Conservation (phyloP, 2,797 vertebrate species). For the Phoebastria nigripes region DNA sequence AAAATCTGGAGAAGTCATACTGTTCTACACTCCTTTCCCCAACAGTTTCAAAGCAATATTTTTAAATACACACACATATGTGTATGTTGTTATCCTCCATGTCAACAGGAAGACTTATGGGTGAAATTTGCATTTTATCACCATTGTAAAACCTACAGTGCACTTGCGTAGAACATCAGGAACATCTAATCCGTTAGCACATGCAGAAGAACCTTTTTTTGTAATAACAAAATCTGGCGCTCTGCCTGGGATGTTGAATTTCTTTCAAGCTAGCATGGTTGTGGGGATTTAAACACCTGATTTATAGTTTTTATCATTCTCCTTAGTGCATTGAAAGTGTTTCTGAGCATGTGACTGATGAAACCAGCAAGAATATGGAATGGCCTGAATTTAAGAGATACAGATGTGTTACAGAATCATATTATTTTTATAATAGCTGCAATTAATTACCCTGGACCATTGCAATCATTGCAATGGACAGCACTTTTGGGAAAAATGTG, state of each 20-base stretch:
- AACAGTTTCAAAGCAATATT: not conserved
- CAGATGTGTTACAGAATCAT: not conserved
- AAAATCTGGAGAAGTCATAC: not conserved
- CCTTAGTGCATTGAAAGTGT: not conserved
- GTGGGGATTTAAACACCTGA: not conserved
- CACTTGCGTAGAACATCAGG: not conserved
- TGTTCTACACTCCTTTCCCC: not conserved
- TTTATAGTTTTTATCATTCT: not conserved
- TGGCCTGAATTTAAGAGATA: not conserved
- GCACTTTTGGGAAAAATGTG: rapidly evolving
- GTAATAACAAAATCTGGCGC: not conserved
- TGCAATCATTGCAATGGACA: not conserved
- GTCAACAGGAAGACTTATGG: not conserved
- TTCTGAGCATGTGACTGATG: not conserved
- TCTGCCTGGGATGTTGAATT: constrained; percentile 13
- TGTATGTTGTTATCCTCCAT: not conserved
- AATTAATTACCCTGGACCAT: not conserved
- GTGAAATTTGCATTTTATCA: not conserved
- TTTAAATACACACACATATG: not conserved
- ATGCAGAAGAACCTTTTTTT: not conserved
- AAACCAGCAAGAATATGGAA: not conserved
- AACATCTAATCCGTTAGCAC: not conserved
- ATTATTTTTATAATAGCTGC: not conserved
- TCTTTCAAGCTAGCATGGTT: not conserved
- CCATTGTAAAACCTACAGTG: not conserved